phyloP scores from a whole-genome alignment of 2,113 vertebrate species.

The Clarias macrocephalus region DNA sequence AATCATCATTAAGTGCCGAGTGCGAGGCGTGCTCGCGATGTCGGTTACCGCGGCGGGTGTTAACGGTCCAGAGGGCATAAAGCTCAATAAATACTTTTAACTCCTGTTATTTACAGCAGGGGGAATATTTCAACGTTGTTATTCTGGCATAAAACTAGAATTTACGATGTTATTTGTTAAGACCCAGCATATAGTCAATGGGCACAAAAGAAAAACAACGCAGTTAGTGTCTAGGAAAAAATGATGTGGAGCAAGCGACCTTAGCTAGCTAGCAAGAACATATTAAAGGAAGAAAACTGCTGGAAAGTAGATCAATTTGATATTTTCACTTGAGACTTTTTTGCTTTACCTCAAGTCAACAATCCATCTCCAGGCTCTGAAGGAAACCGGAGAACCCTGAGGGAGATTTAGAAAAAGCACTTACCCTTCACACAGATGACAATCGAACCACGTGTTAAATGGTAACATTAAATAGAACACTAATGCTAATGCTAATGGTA shows the following conservation, averaged over 20 bases:
- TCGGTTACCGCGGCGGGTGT: background rate
- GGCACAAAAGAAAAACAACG: too few species aligned
- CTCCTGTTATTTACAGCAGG: background rate
- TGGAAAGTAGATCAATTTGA: too few species aligned
- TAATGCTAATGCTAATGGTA: background rate
- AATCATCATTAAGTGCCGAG: background rate
- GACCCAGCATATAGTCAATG: background rate
- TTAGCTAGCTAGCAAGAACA: too few species aligned
- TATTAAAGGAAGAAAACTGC: background rate
- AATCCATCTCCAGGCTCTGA: too few species aligned
- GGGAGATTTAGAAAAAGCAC: background rate
- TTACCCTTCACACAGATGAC: background rate
- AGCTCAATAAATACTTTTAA: too few species aligned
- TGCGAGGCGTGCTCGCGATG: too few species aligned
- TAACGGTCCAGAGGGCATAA: background rate
- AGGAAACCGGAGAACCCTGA: too few species aligned
- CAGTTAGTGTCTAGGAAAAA: background rate
- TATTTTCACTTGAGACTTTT: too few species aligned
- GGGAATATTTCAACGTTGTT: background rate
- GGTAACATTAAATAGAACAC: background rate
- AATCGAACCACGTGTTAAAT: background rate
- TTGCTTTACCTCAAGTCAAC: too few species aligned
- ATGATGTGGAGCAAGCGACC: too few species aligned
- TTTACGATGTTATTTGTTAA: background rate
- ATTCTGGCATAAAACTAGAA: background rate